These are phyloP conservation scores for Drosophila basisetae DNA, from an alignment of 2,888 invertebrate genomes.

Conservation along the genomic window DNA sequence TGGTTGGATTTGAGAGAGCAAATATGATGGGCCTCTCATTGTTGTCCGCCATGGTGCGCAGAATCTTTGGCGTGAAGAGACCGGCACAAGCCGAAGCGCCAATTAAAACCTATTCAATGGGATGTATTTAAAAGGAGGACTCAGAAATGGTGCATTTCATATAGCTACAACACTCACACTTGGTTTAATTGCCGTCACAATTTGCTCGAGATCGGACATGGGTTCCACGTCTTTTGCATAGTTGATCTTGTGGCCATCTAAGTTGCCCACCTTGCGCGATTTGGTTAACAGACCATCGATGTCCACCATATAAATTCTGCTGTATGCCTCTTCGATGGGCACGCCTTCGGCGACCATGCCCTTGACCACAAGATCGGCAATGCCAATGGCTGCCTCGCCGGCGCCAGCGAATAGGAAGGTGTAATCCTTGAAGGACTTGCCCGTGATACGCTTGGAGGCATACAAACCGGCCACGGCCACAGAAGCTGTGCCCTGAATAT, in stretches of 20 bases:
- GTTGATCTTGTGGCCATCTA: slow-evolving; percentile 89
- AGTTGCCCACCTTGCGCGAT: slow-evolving; percentile 87
- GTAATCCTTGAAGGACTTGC: slow-evolving; percentile 93
- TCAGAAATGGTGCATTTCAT: neutral
- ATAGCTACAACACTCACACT: slow-evolving; percentile 88
- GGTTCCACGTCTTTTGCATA: slow-evolving; percentile 93
- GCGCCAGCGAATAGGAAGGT: slow-evolving; percentile 96
- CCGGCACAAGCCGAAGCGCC: slow-evolving; percentile 97
- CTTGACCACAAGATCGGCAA: slow-evolving; percentile 94
- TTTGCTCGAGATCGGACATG: slow-evolving; percentile 91
- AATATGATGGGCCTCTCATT: slow-evolving; percentile 97
- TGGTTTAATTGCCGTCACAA: slow-evolving; percentile 94
- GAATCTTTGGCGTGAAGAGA: slow-evolving; percentile 94
- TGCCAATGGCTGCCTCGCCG: slow-evolving; percentile 96
- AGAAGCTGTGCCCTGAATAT: slow-evolving; percentile 98
- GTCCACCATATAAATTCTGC: slow-evolving; percentile 98
- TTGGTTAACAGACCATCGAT: slow-evolving; percentile 95
- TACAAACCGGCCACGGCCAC: slow-evolving; percentile 97
- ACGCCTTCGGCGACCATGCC: slow-evolving; percentile 93
- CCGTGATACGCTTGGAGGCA: slow-evolving; percentile 84
- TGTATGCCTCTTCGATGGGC: slow-evolving; percentile 90
- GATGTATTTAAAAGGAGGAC: neutral
- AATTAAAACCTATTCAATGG: slow-evolving; percentile 84
- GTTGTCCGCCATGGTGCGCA: slow-evolving; percentile 93
- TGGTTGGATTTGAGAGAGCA: slow-evolving; percentile 98